Evolutionary conservation across 2,888 invertebrate genomes (phyloP).

Genomic region (Eilema sororculum): DNA sequence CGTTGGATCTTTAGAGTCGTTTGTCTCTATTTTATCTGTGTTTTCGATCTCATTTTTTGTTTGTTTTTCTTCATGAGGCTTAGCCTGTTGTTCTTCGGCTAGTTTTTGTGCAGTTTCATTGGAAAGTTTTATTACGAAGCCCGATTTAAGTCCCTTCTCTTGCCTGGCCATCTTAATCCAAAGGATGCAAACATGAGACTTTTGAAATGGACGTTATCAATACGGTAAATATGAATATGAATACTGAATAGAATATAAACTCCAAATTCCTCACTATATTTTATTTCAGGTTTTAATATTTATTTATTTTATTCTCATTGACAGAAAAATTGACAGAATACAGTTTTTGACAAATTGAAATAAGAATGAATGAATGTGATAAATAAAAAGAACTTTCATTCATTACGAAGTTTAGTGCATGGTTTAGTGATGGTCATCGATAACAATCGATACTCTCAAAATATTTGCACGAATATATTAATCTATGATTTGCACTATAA

Average conservation of each 20-base stretch:
- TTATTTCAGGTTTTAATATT: too few relatives aligned
- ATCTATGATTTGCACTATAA: too few relatives aligned
- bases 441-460: too few relatives aligned
- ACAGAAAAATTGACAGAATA: background rate
- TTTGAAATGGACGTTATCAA: slow-evolving; percentile 17
- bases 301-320: background rate
- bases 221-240: slow-evolving; percentile 13
- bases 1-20: slow-evolving; percentile 9
- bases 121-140: slow-evolving; percentile 82
- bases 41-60: slow-evolving; percentile 22
- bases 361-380: background rate
- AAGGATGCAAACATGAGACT: background rate
- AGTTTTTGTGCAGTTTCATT: slow-evolving; percentile 82
- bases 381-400: background rate
- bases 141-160: slow-evolving; percentile 70
- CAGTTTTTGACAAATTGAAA: too few relatives aligned
- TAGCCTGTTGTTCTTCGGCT: slow-evolving; percentile 66
- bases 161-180: slow-evolving; percentile 64
- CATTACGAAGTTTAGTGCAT: background rate
- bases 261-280: background rate
- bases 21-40: slow-evolving; percentile 7
- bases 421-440: background rate
- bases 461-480: too few relatives aligned
- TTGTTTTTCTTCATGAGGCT: slow-evolving; percentile 34
- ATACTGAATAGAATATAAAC: background rate